phyloP scores from a whole-genome alignment of 2,888 invertebrate species.

The Folsomia candida region DNA sequence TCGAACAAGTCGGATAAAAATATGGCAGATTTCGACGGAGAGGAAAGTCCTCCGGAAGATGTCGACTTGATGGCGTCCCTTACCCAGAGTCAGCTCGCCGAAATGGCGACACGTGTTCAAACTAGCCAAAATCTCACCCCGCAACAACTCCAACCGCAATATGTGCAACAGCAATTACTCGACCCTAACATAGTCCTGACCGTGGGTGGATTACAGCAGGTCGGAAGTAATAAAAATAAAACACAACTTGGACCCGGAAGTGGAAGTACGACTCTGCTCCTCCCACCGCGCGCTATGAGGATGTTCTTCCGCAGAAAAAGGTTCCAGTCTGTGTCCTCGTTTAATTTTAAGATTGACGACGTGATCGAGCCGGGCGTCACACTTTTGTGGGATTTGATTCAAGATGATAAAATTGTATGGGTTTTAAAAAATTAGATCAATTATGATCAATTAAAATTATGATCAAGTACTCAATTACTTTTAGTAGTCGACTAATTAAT shows the following conservation, averaged over 20 bases:
- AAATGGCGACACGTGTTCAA: slow-evolving; percentile 60
- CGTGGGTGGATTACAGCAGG: neutral
- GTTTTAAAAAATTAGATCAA: too few species aligned
- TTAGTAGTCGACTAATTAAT: too few species aligned
- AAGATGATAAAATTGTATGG: slow-evolving; percentile 84
- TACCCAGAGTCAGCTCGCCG: slow-evolving; percentile 61
- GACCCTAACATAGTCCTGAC: slow-evolving; percentile 54
- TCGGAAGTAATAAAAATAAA: neutral
- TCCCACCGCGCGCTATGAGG: slow-evolving; percentile 39
- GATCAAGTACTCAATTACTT: too few species aligned
- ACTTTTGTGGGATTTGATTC: slow-evolving; percentile 87
- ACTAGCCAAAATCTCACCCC: slow-evolving; percentile 50
- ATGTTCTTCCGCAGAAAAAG: slow-evolving; percentile 40
- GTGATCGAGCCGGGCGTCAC: slow-evolving; percentile 91
- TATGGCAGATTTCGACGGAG: slow-evolving; percentile 90
- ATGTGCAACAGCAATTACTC: too few species aligned
- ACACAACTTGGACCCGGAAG: neutral
- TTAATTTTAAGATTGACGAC: slow-evolving; percentile 58
- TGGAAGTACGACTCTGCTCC: neutral
- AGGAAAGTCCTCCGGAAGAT: slow-evolving; percentile 67
- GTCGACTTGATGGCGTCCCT: slow-evolving; percentile 60
- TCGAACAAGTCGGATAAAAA: slow-evolving; percentile 92
- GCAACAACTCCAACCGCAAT: slow-evolving; percentile 60
- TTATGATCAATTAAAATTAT: too few species aligned
- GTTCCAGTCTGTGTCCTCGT: slow-evolving; percentile 43